Conservation (phyloP, 1,140 invertebrate genomes). For the Phthorimaea operculella region DNA sequence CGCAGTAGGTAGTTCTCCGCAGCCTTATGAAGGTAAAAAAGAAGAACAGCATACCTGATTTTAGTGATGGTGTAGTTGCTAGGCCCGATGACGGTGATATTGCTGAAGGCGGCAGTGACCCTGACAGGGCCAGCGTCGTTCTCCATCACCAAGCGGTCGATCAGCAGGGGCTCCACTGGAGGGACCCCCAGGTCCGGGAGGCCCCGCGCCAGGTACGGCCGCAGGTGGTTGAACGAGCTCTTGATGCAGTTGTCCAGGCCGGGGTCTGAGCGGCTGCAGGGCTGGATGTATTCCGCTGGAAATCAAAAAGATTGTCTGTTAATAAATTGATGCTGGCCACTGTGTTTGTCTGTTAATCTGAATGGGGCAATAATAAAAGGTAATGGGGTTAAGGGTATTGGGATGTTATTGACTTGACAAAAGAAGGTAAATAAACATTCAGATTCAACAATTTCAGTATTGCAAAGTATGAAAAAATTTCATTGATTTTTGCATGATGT, state of each 20-base stretch:
- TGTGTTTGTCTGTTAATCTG: too few species aligned
- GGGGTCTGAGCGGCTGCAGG: slow-evolving; percentile 75
- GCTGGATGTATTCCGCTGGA: slow-evolving; percentile 79
- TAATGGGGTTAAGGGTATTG: too few species aligned
- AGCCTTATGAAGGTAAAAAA: too few species aligned
- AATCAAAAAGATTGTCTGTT: slow-evolving; percentile 15
- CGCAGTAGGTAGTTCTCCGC: too few species aligned
- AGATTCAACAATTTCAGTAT: too few species aligned
- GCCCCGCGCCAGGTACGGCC: slow-evolving; percentile 75
- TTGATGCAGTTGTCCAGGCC: slow-evolving; percentile 75
- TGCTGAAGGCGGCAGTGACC: slow-evolving; percentile 75
- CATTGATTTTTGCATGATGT: too few species aligned
- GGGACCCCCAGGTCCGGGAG: slow-evolving; percentile 76
- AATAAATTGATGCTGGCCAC: too few species aligned
- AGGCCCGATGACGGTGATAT: slow-evolving; percentile 77
- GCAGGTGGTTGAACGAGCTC: slow-evolving; percentile 76
- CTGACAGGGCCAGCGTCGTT: slow-evolving; percentile 79
- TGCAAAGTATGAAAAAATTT: too few species aligned
- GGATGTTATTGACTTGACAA: too few species aligned
- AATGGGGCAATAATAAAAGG: too few species aligned
- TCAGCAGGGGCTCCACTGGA: slow-evolving; percentile 76
- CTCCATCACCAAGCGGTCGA: slow-evolving; percentile 78
- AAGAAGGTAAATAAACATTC: too few species aligned
- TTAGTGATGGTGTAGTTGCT: slow-evolving; percentile 77
- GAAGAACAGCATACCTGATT: slow-evolving; percentile 58